A percentile compares a stretch with the other conserved stretches of the same genome.
Evolutionary conservation across 2,888 invertebrate species (phyloP).

Genomic region (Eurytoma californica): DNA sequence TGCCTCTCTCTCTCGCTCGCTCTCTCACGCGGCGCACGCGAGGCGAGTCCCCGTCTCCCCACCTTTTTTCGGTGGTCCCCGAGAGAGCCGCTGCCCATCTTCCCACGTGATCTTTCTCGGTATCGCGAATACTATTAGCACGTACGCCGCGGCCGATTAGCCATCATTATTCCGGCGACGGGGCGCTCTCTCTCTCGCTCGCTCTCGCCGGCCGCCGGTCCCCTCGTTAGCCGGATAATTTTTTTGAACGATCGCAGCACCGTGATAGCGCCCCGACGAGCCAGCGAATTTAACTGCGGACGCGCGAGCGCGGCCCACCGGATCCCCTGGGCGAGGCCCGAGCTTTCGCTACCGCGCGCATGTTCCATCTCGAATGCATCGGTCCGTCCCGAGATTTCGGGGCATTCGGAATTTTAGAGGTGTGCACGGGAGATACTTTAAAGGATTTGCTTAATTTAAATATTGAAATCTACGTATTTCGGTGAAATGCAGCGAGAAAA

Average conservation of each 20-base stretch:
- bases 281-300: constrained; percentile 29
- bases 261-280: constrained; percentile 32
- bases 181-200: background rate
- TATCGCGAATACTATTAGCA: constrained; percentile 58
- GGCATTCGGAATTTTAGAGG: too few relatives aligned
- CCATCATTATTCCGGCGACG: constrained; percentile 53
- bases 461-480: too few relatives aligned
- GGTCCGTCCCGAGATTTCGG: too few relatives aligned
- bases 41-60: constrained; percentile 35
- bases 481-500: too few relatives aligned
- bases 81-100: constrained; percentile 40
- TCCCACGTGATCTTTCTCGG: constrained; percentile 56
- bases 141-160: constrained; percentile 56
- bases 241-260: constrained; percentile 54
- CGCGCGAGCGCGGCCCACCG: background rate
- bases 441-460: too few relatives aligned
- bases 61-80: constrained; percentile 48
- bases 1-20: background rate
- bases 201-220: background rate
- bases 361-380: too few relatives aligned
- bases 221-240: constrained; percentile 56
- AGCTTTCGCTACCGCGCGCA: constrained; percentile 15
- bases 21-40: constrained; percentile 35
- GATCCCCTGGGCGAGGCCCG: background rate
- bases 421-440: too few relatives aligned